Percentiles rank a stretch among this genome's conserved stretches.
Conservation (phyloP, 2,797 vertebrate genomes). For the Furcifer pardalis region DNA sequence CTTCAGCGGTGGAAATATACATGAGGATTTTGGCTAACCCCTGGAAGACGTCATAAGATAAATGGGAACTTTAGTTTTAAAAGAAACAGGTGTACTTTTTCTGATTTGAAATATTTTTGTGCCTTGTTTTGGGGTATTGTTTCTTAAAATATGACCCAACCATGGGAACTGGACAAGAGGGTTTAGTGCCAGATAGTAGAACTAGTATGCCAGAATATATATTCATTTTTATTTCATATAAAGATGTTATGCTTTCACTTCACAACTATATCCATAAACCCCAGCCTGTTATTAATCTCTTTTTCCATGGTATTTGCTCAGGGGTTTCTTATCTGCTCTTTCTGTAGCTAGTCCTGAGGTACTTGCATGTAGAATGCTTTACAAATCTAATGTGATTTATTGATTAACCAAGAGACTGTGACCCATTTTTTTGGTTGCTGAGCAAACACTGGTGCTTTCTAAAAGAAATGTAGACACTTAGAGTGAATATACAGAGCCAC, state of each 20-base stretch:
- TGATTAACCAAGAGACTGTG: slow-evolving; percentile 4
- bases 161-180: neutral
- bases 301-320: neutral
- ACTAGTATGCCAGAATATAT: neutral
- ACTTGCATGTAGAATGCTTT: slow-evolving; percentile 6
- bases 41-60: neutral
- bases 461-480: slow-evolving; percentile 18
- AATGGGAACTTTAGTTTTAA: neutral
- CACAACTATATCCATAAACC: neutral
- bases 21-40: neutral
- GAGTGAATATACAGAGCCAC: slow-evolving; percentile 3
- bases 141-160: neutral
- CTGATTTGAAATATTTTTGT: too few relatives aligned
- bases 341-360: neutral
- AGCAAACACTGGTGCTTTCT: slow-evolving; percentile 18
- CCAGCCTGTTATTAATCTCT: neutral
- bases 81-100: too few relatives aligned
- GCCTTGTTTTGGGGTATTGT: too few relatives aligned
- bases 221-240: neutral
- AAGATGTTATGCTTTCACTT: neutral
- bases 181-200: neutral
- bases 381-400: slow-evolving; percentile 16
- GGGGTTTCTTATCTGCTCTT: slow-evolving; percentile 2
- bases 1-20: too few relatives aligned
- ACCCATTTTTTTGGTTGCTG: slow-evolving; percentile 11